Conservation (phyloP, 2,888 invertebrate species). For the Aricia artaxerxes region DNA sequence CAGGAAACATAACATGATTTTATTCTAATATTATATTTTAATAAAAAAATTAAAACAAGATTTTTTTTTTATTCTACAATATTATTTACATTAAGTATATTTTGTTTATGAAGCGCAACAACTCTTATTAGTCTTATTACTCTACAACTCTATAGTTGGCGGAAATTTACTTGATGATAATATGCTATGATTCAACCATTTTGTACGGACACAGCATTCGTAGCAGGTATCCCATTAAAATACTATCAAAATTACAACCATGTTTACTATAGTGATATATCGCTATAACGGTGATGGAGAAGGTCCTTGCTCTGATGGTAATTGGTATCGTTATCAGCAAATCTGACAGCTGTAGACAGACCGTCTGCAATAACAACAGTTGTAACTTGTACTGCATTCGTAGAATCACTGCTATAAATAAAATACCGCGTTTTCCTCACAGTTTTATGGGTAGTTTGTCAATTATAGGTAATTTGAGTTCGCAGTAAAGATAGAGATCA, state of each 20-base stretch:
- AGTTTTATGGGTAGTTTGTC: background rate
- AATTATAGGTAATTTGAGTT: background rate
- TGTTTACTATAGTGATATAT: slow-evolving; percentile 22
- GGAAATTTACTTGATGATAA: background rate
- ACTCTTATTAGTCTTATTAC: no score
- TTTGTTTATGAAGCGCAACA: no score
- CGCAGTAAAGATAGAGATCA: background rate
- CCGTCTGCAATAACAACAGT: slow-evolving; percentile 50
- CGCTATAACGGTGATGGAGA: slow-evolving; percentile 45
- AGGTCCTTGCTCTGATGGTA: slow-evolving; percentile 51
- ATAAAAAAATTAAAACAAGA: no score
- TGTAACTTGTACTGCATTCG: slow-evolving; percentile 39
- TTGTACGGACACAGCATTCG: background rate
- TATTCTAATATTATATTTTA: no score
- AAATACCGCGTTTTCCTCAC: slow-evolving; percentile 30
- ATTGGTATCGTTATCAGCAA: slow-evolving; percentile 42
- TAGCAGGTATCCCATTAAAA: background rate
- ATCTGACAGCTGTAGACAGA: slow-evolving; percentile 52
- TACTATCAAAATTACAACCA: slow-evolving; percentile 19
- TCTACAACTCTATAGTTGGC: no score
- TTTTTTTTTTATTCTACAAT: no score
- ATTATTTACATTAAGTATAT: no score
- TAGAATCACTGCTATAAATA: slow-evolving; percentile 48
- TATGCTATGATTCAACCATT: background rate
- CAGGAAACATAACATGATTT: no score